Conservation (phyloP, 2,797 vertebrate genomes). For the Anguilla anguilla region DNA sequence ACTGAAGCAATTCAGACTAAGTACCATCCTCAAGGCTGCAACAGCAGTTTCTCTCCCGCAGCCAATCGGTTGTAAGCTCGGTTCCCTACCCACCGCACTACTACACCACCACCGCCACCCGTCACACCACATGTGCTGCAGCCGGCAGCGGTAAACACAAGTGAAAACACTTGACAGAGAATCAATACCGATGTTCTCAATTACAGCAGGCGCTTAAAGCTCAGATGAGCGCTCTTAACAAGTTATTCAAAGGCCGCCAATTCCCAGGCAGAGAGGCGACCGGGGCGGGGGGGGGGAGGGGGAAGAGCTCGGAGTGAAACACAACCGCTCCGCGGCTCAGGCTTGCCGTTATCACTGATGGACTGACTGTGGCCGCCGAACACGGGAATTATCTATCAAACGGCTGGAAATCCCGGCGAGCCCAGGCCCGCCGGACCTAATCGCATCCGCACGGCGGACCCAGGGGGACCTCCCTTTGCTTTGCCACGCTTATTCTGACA, state of each 20-base stretch:
- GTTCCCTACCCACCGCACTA: no score
- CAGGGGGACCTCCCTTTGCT: background rate
- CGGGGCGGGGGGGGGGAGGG: slow-evolving; percentile 35
- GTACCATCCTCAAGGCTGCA: no score
- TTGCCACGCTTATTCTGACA: background rate
- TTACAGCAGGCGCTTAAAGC: slow-evolving; percentile 45
- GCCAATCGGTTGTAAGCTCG: no score
- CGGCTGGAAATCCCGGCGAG: background rate
- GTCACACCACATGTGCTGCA: background rate
- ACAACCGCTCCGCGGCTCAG: background rate
- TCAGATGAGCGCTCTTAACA: slow-evolving; percentile 37
- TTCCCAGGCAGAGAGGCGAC: slow-evolving; percentile 1
- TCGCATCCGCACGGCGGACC: background rate
- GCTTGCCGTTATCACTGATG: background rate
- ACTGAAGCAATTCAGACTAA: no score
- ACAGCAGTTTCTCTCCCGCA: no score
- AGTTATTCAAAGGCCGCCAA: slow-evolving; percentile 31
- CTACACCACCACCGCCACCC: no score
- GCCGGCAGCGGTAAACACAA: slow-evolving; percentile 27
- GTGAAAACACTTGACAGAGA: slow-evolving; percentile 47
- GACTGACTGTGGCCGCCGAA: background rate
- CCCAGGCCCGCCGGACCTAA: background rate
- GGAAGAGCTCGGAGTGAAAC: slow-evolving; percentile 23
- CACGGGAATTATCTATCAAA: slow-evolving; percentile 10
- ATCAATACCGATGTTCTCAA: slow-evolving; percentile 63